Percentiles rank a stretch among this genome's conserved stretches.
These are phyloP conservation scores for Coenobita brevimanus DNA, from an alignment of 1,140 invertebrate genomes.

Conservation along the genomic window DNA sequence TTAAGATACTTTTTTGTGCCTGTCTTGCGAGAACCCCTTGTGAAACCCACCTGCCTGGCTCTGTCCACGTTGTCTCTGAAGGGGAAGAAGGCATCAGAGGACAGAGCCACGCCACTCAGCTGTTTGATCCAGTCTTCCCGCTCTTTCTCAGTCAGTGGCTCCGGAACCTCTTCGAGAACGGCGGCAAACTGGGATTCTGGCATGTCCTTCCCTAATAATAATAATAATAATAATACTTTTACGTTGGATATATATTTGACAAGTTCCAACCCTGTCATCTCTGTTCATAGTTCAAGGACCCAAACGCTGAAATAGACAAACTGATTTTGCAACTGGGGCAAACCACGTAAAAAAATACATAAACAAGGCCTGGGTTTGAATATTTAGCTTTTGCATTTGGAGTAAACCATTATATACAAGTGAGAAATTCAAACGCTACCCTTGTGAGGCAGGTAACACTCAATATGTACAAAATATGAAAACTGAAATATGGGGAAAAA, in stretches of 20 bases:
- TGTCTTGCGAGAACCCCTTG: too few relatives aligned
- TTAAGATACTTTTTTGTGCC: neutral
- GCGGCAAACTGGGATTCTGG: conserved; percentile 80
- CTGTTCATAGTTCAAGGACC: too few relatives aligned
- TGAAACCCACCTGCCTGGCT: conserved; percentile 84
- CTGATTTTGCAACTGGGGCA: too few relatives aligned
- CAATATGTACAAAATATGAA: too few relatives aligned
- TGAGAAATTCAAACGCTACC: too few relatives aligned
- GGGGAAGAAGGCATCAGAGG: conserved; percentile 99
- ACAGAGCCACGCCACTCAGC: conserved; percentile 89
- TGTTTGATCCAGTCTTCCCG: conserved; percentile 85
- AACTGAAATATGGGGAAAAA: too few relatives aligned
- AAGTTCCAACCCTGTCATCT: too few relatives aligned
- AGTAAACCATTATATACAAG: too few relatives aligned
- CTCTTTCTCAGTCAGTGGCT: conserved; percentile 81
- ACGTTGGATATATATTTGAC: neutral
- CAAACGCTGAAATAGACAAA: neutral
- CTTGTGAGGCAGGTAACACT: too few relatives aligned
- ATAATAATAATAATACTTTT: conserved; percentile 61
- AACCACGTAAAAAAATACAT: too few relatives aligned
- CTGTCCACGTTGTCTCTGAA: conserved; percentile 98
- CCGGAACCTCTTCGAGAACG: conserved; percentile 84
- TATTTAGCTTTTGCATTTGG: too few relatives aligned
- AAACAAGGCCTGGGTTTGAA: too few relatives aligned
- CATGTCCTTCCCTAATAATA: conserved; percentile 79